Evolutionary conservation across 2,888 invertebrate genomes (phyloP).

Genomic region (Norana najaformis): DNA sequence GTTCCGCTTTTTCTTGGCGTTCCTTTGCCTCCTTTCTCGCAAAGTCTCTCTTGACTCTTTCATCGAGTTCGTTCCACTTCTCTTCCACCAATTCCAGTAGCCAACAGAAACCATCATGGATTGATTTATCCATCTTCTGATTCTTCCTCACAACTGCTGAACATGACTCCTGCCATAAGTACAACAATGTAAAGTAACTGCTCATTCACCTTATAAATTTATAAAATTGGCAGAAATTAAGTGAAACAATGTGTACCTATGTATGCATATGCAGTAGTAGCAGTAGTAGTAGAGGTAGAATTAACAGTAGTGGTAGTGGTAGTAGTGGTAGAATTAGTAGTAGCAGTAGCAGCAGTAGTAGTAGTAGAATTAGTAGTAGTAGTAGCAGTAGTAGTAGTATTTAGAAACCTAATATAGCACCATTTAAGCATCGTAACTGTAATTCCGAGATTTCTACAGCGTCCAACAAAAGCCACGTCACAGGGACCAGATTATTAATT

Average conservation of each 20-base stretch:
- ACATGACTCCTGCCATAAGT: conserved; percentile 27
- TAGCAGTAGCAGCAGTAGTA: too few species aligned
- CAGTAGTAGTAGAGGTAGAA: too few species aligned
- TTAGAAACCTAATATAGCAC: too few species aligned
- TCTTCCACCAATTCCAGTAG: conserved; percentile 8
- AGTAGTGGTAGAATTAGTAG: too few species aligned
- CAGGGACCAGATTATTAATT: too few species aligned
- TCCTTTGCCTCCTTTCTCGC: not conserved
- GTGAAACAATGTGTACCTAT: not conserved
- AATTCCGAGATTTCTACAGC: too few species aligned
- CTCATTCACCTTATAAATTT: not conserved
- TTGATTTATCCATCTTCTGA: conserved; percentile 25
- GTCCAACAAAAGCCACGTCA: too few species aligned
- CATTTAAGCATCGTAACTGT: too few species aligned
- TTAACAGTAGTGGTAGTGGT: too few species aligned
- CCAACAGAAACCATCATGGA: not conserved
- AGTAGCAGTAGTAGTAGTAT: too few species aligned
- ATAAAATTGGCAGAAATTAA: not conserved
- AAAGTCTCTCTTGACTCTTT: not conserved
- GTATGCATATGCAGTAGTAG: not conserved
- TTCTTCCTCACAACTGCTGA: conserved; percentile 24
- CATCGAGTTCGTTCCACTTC: not conserved
- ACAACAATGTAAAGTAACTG: not conserved
- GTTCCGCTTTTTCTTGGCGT: not conserved
- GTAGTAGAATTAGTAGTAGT: too few species aligned